Conservation (phyloP, 1,140 invertebrate species). For the Aculops lycopersici region DNA sequence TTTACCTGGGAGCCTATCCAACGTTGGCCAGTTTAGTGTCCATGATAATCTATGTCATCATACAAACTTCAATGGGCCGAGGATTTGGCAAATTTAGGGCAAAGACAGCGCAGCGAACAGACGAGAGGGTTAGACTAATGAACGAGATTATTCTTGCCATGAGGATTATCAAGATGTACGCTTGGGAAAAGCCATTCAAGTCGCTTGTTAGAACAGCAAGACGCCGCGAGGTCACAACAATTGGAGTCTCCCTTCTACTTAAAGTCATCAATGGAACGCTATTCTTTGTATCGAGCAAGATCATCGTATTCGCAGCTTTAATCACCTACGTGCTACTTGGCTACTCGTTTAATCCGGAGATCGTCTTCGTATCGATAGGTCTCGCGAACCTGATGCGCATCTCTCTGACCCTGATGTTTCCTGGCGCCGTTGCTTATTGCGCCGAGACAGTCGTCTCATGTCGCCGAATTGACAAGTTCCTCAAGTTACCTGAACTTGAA, state of each 20-base stretch:
- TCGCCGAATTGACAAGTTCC: constrained; percentile 18
- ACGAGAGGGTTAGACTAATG: constrained; percentile 47
- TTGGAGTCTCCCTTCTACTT: constrained; percentile 30
- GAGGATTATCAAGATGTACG: constrained; percentile 64
- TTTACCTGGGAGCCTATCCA: neutral
- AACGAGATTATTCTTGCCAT: constrained; percentile 61
- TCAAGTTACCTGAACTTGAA: constrained; percentile 2
- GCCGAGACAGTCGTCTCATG: constrained; percentile 24
- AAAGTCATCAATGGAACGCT: constrained; percentile 26
- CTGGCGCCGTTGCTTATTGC: constrained; percentile 26
- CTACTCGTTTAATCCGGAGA: constrained; percentile 27
- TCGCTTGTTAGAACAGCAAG: constrained; percentile 24
- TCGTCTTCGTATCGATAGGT: constrained; percentile 38
- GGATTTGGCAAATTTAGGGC: constrained; percentile 15
- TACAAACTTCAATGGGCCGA: constrained; percentile 2
- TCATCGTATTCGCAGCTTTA: constrained; percentile 34
- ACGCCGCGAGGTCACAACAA: constrained; percentile 27
- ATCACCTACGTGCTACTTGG: constrained; percentile 29
- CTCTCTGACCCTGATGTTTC: constrained; percentile 30
- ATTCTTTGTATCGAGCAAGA: constrained; percentile 22
- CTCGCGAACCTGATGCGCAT: constrained; percentile 31
- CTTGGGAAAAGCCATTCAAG: constrained; percentile 42
- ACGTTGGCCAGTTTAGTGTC: neutral
- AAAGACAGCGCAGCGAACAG: constrained; percentile 32
- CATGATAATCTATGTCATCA: neutral